A percentile compares a stretch with the other conserved stretches of the same genome.
Evolutionary conservation across 2,797 vertebrate species (phyloP).

Genomic region (Orientallactaga sibirica): DNA sequence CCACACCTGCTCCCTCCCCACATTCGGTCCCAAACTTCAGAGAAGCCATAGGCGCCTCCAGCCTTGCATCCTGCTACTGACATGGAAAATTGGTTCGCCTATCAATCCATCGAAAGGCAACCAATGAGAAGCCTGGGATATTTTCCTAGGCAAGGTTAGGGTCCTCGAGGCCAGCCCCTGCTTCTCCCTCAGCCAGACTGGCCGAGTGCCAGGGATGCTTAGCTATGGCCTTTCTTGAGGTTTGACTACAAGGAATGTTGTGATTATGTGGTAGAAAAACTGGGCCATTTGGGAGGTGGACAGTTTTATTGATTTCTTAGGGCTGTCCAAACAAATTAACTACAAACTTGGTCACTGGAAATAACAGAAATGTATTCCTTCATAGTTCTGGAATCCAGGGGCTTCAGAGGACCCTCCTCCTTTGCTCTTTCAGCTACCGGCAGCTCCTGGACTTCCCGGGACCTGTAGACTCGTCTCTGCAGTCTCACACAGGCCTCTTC

Average conservation of each 20-base stretch:
- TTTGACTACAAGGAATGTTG: neutral
- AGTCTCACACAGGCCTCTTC: neutral
- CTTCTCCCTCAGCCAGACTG: neutral
- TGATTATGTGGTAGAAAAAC: neutral
- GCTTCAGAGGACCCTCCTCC: neutral
- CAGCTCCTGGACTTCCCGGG: neutral
- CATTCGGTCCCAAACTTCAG: fast-evolving
- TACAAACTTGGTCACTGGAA: neutral
- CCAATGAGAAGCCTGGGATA: neutral
- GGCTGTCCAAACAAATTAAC: neutral
- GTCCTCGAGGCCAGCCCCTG: neutral
- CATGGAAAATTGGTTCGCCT: constrained; percentile 38
- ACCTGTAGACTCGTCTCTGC: neutral
- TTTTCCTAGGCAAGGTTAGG: neutral
- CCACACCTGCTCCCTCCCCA: neutral
- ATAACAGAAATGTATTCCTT: neutral
- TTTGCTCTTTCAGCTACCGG: neutral
- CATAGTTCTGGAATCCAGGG: neutral
- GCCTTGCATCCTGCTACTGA: neutral
- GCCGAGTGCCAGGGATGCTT: neutral
- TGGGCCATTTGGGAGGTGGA: neutral
- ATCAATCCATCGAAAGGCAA: constrained; percentile 1
- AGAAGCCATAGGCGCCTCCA: neutral
- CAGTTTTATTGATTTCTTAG: neutral
- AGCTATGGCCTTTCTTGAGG: neutral